phyloP scores from a whole-genome alignment of 2,888 invertebrate genomes.

The Epiblema foenella region DNA sequence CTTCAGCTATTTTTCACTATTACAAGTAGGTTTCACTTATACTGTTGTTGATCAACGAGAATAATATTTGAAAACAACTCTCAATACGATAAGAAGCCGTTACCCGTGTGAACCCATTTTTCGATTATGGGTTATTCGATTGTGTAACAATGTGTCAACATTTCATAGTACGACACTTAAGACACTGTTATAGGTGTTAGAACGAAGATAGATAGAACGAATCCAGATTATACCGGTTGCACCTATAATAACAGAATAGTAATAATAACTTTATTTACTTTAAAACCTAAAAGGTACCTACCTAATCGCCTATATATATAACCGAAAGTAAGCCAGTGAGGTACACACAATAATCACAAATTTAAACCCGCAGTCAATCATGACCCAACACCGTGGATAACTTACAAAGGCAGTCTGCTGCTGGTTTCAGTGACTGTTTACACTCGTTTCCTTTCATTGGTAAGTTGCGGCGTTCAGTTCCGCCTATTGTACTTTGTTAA shows the following conservation, averaged over 20 bases:
- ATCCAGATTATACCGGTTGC: background rate
- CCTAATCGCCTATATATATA: constrained; percentile 4
- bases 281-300: too few species aligned
- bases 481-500: constrained; percentile 53
- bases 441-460: background rate
- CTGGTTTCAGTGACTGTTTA: constrained; percentile 15
- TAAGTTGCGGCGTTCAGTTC: constrained; percentile 46
- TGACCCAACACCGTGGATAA: background rate
- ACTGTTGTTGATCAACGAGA: background rate
- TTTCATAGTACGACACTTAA: background rate
- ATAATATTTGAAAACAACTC: background rate
- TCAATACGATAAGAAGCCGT: background rate
- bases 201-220: background rate
- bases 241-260: too few species aligned
- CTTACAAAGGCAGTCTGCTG: constrained; percentile 1
- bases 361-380: background rate
- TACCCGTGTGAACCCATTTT: background rate
- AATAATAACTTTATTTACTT: too few species aligned
- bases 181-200: background rate
- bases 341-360: background rate
- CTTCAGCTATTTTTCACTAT: background rate
- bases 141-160: background rate
- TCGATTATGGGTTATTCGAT: background rate
- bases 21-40: background rate
- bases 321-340: background rate